Base-by-base conservation (phyloP, 2,797 vertebrate genomes). In the Alauda arvensis region DNA sequence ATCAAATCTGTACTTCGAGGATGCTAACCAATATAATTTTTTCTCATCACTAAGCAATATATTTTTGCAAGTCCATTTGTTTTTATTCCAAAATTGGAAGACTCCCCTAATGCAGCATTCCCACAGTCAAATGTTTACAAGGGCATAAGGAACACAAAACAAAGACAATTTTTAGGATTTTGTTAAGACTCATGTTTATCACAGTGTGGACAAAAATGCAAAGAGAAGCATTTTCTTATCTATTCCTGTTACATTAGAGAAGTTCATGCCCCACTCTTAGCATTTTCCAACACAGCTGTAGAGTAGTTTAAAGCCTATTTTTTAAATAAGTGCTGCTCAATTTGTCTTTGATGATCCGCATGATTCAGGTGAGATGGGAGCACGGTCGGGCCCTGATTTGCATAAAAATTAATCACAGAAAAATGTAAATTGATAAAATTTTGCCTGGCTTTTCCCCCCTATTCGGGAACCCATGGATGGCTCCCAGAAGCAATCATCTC, bases 401-500 rank as follows among this genome's bases (percentile, higher is more conserved):
- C 98, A 98, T 98, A 98, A 98, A 98, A 98, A 97, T 98, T 98
- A 98, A 98, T 98, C 97, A 98, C 97, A 97, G 97, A 98, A 98
- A 98, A 98, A 98, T 98, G 98, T 98, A 98, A 98, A 98, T 98
- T 98, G 97, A 97, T 97, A 97, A 97, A 97, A 97, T 97, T 97
- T 97, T 97, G 96, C 97, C 96, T 97, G 96, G 95, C 96, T 97
- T 97, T 97, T 97, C 60, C 97, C 96, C 97, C 95, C 96, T 97
- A 95, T 97, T 98, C 95, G 82, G 96, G 97, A 97, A 96, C 93
- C 96, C 95, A 67, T 94, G 97, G 97, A 97, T 95, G 96, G 96
- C 97, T 98, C 98, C 98, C 97, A 98, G 96, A 97, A 97, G 97
- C 98, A 99, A 99, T 99, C 98, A 98, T 99, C 99, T 96, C 98